These are phyloP conservation scores for Bombus pyrosoma DNA, from an alignment of 1,140 invertebrate species.

Conservation along the genomic window DNA sequence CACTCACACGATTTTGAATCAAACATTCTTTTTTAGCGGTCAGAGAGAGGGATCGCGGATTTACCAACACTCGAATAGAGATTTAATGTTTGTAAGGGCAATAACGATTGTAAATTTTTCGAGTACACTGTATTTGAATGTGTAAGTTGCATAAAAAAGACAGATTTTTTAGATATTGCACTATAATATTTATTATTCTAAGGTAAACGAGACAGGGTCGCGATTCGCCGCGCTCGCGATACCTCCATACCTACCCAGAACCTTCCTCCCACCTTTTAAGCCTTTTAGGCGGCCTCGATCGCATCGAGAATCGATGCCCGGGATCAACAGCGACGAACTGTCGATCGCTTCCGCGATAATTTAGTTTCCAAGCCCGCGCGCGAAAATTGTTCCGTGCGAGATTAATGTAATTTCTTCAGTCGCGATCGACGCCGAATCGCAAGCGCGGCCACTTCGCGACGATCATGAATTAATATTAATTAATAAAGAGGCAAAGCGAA, in stretches of 20 bases:
- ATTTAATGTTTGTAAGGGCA: conserved; percentile 79
- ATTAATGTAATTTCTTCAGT: background rate
- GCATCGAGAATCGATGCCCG: conserved; percentile 9
- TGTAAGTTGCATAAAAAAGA: conserved; percentile 80
- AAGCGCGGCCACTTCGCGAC: conserved; percentile 67
- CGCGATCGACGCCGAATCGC: conserved; percentile 50
- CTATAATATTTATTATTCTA: conserved; percentile 81
- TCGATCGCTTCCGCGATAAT: conserved; percentile 27
- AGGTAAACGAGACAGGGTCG: conserved; percentile 69
- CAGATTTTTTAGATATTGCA: conserved; percentile 82
- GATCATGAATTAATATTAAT: conserved; percentile 78
- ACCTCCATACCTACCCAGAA: background rate
- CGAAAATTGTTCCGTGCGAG: background rate
- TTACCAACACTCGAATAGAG: conserved; percentile 72
- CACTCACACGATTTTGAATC: conserved; percentile 56
- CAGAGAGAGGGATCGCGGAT: conserved; percentile 66
- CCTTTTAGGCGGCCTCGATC: conserved; percentile 19
- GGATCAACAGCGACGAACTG: conserved; percentile 11
- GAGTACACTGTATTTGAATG: conserved; percentile 78
- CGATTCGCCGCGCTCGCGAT: conserved; percentile 63
- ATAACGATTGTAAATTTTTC: conserved; percentile 80
- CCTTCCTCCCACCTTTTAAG: background rate
- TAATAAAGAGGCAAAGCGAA: conserved; percentile 65
- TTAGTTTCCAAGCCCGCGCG: conserved; percentile 8
- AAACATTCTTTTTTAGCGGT: conserved; percentile 58